phyloP scores from a whole-genome alignment of 2,888 invertebrate genomes.

The Epinotia demarniana region DNA sequence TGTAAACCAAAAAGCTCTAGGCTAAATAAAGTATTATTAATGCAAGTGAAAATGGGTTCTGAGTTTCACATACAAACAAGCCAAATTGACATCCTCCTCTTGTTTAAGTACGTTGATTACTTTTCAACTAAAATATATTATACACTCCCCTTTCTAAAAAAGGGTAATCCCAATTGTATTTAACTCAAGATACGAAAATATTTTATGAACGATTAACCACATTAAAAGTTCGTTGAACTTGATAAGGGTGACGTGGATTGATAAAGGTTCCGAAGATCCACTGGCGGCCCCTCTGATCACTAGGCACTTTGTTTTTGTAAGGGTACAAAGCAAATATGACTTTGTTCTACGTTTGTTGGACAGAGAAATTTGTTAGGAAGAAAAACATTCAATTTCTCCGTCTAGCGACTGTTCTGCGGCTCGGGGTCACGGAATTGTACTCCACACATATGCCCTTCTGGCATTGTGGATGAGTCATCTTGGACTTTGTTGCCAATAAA shows the following conservation, averaged over 20 bases:
- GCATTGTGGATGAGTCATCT: no score
- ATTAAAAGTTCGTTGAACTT: conserved; percentile 26
- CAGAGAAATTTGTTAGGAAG: conserved; percentile 22
- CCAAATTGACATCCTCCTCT: no score
- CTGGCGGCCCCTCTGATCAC: conserved; percentile 36
- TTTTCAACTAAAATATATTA: no score
- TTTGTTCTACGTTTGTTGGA: conserved; percentile 26
- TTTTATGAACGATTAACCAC: conserved; percentile 27
- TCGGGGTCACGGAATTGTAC: no score
- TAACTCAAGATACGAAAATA: not conserved
- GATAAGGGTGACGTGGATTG: conserved; percentile 37
- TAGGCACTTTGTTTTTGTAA: conserved; percentile 37
- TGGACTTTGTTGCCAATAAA: no score
- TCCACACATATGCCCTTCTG: no score
- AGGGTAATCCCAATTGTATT: conserved; percentile 7
- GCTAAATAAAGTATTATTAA: no score
- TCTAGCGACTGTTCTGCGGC: no score
- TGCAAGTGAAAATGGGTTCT: no score
- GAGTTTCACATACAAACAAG: no score
- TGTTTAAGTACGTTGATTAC: no score
- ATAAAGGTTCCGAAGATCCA: conserved; percentile 38
- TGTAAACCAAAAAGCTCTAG: no score
- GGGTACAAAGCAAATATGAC: conserved; percentile 41
- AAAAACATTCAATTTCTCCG: conserved; percentile 34
- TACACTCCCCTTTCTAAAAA: not conserved